phyloP scores from a whole-genome alignment of 2,888 invertebrate genomes.

The Parapristionchus giblindavisi region DNA sequence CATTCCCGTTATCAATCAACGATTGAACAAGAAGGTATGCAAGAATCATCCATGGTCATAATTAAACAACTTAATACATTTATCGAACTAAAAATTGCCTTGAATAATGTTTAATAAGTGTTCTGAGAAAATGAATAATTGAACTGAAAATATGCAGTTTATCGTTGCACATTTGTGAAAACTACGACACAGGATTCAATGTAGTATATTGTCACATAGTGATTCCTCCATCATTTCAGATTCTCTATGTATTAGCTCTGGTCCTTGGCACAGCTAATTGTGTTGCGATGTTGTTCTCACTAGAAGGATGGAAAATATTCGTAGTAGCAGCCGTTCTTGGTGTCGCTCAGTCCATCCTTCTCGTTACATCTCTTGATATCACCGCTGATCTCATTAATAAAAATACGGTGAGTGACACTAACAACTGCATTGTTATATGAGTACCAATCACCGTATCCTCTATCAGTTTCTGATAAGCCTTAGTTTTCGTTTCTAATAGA shows the following conservation, averaged over 20 bases:
- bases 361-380: slow-evolving; percentile 86
- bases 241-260: slow-evolving; percentile 79
- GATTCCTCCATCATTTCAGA: too few relatives aligned
- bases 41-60: neutral
- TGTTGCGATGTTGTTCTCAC: slow-evolving; percentile 77
- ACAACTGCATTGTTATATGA: neutral
- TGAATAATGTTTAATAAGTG: neutral
- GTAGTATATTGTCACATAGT: neutral
- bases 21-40: slow-evolving; percentile 75
- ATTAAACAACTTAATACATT: neutral
- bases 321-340: slow-evolving; percentile 44
- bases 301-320: slow-evolving; percentile 49
- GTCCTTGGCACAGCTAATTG: slow-evolving; percentile 78
- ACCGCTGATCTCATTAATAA: slow-evolving; percentile 88
- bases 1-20: slow-evolving; percentile 48
- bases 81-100: neutral
- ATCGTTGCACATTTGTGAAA: neutral
- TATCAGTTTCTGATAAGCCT: neutral
- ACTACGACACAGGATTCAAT: neutral
- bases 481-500: neutral
- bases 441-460: neutral
- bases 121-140: neutral
- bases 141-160: neutral
- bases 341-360: slow-evolving; percentile 75
- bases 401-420: slow-evolving; percentile 76